Percentiles rank a stretch among this genome's conserved stretches.
Evolutionary conservation across 2,888 invertebrate genomes (phyloP).

Genomic region (Pristionchus maxplancki): DNA sequence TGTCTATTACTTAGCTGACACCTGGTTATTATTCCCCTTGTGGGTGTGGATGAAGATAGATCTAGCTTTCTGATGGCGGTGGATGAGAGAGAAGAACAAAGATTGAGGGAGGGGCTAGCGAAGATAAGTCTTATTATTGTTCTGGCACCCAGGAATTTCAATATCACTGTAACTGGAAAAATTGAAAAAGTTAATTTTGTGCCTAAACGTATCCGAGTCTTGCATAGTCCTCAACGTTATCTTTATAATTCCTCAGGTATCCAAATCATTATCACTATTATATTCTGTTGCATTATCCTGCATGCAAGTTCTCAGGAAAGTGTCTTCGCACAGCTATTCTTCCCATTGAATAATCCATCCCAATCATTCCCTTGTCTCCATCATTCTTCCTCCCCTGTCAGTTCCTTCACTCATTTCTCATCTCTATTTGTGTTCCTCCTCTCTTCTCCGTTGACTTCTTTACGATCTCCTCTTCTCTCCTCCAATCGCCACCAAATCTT

Average conservation of each 20-base stretch:
- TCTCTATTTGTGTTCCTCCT: conserved; percentile 41
- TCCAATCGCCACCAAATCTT: conserved; percentile 13
- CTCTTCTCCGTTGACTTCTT: not conserved
- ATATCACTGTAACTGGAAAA: too few relatives aligned
- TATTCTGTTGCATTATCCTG: too few relatives aligned
- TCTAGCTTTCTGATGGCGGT: not conserved
- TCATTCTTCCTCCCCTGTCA: conserved; percentile 16
- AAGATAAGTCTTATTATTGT: too few relatives aligned
- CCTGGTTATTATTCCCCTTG: not conserved
- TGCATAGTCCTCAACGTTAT: too few relatives aligned
- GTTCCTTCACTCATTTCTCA: conserved; percentile 12
- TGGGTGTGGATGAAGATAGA: not conserved
- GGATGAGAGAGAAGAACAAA: not conserved
- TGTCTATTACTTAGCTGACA: not conserved
- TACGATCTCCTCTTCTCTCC: not conserved
- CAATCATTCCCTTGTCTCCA: not conserved
- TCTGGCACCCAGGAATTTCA: too few relatives aligned
- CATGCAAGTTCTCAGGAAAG: not conserved
- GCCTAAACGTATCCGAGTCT: too few relatives aligned
- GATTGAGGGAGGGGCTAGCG: not conserved
- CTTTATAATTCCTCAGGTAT: too few relatives aligned
- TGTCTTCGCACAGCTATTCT: not conserved
- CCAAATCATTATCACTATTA: too few relatives aligned
- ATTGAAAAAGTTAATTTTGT: too few relatives aligned
- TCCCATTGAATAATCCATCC: not conserved